Conservation (phyloP, 2,888 invertebrate genomes). For the Noctuana brunneofusca region DNA sequence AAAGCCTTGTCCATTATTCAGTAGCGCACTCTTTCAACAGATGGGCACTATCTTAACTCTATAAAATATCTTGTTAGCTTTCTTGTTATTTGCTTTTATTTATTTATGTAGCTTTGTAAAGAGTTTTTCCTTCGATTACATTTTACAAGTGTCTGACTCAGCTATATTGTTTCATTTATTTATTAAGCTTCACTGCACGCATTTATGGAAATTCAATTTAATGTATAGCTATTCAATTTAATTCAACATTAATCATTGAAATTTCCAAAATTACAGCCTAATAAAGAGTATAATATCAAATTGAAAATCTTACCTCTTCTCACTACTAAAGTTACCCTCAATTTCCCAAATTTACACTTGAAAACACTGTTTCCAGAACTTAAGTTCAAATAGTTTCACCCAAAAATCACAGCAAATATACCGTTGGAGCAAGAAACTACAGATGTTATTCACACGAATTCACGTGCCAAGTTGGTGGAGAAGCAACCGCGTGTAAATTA, state of each 20-base stretch:
- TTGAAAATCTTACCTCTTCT: neutral
- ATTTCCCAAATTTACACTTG: slow-evolving; percentile 17
- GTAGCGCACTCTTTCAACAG: slow-evolving; percentile 38
- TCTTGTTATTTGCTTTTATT: slow-evolving; percentile 4
- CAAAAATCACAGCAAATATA: slow-evolving; percentile 23
- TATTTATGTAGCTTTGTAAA: neutral
- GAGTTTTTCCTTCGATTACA: neutral
- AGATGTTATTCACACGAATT: slow-evolving; percentile 53
- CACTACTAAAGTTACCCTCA: slow-evolving; percentile 1
- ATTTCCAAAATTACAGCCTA: too few relatives aligned
- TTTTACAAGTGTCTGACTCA: too few relatives aligned
- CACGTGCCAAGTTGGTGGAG: slow-evolving; percentile 50
- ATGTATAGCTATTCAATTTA: neutral
- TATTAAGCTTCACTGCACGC: too few relatives aligned
- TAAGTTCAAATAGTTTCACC: slow-evolving; percentile 18
- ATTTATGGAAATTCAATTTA: too few relatives aligned
- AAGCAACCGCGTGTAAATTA: slow-evolving; percentile 54
- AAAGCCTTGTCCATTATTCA: slow-evolving; percentile 45
- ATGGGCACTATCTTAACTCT: slow-evolving; percentile 14
- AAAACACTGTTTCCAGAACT: slow-evolving; percentile 12
- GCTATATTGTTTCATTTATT: too few relatives aligned
- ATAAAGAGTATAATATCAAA: neutral
- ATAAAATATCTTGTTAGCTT: slow-evolving; percentile 23
- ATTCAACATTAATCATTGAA: neutral
- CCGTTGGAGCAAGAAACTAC: slow-evolving; percentile 23